These are phyloP conservation scores for Cololabis saira DNA, from an alignment of 2,113 vertebrate genomes.

Conservation along the genomic window DNA sequence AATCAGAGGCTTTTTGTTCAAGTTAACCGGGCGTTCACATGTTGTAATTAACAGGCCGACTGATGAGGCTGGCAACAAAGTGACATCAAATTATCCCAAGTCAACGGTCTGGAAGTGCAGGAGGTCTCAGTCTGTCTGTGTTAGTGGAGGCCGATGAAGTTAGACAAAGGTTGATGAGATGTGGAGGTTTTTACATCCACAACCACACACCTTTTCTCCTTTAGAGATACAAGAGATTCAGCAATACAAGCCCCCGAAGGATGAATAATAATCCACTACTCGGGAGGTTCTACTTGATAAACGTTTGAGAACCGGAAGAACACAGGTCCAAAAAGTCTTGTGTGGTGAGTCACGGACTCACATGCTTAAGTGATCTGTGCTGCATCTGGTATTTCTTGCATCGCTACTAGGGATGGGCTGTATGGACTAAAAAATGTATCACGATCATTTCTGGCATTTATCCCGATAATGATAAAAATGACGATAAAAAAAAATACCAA, in stretches of 20 bases:
- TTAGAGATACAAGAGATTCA: not conserved
- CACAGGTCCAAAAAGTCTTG: not conserved
- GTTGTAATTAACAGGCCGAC: slow-evolving; percentile 49
- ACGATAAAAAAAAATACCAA: too few relatives aligned
- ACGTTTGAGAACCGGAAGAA: not conserved
- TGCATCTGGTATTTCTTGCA: not conserved
- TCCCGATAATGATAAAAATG: too few relatives aligned
- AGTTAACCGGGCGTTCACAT: slow-evolving; percentile 28
- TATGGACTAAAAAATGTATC: too few relatives aligned
- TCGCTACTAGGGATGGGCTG: too few relatives aligned
- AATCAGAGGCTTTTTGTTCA: slow-evolving; percentile 56
- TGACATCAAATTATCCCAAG: slow-evolving; percentile 31
- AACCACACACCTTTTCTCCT: too few relatives aligned
- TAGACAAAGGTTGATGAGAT: not conserved
- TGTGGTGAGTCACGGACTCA: slow-evolving; percentile 7
- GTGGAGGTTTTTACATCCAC: not conserved
- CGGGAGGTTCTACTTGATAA: too few relatives aligned
- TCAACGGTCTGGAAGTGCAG: slow-evolving; percentile 17
- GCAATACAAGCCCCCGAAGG: not conserved
- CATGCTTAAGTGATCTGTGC: slow-evolving; percentile 9
- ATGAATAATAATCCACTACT: not conserved
- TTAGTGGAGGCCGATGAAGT: not conserved
- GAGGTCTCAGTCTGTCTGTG: not conserved
- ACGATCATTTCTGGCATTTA: too few relatives aligned
- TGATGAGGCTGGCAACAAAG: slow-evolving; percentile 27